Conservation (phyloP, 2,888 invertebrate genomes). For the Andrena dorsata region DNA sequence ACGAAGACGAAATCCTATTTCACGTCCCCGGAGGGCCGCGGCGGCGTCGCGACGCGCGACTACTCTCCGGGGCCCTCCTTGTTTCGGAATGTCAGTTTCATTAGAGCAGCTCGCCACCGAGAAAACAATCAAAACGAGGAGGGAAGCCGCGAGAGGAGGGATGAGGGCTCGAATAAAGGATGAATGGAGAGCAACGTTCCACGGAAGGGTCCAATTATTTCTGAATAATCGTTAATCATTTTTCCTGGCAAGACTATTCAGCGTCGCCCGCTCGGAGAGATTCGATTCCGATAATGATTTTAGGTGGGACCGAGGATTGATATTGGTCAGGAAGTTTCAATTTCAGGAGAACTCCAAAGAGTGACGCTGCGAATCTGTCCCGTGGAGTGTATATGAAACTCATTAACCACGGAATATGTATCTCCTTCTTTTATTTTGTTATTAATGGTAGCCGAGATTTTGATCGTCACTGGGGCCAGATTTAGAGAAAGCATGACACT, state of each 20-base stretch:
- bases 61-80: conserved; percentile 65
- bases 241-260: neutral
- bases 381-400: neutral
- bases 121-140: conserved; percentile 76
- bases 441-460: neutral
- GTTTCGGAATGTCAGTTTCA: conserved; percentile 81
- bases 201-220: conserved; percentile 60
- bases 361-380: neutral
- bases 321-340: neutral
- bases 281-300: conserved; percentile 21
- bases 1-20: conserved; percentile 82
- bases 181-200: conserved; percentile 44
- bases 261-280: neutral
- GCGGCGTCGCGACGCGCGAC: conserved; percentile 44
- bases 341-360: neutral
- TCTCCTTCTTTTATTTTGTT: neutral
- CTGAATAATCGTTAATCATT: conserved; percentile 58
- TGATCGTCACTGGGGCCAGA: neutral
- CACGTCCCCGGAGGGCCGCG: conserved; percentile 70
- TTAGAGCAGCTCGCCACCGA: conserved; percentile 78
- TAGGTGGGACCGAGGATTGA: neutral
- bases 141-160: neutral
- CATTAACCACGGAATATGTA: neutral
- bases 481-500: too few relatives aligned
- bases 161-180: neutral